Percentiles rank a stretch among this genome's conserved stretches.
phyloP scores from a whole-genome alignment of 2,113 vertebrate species.

The Gallinago undulata region DNA sequence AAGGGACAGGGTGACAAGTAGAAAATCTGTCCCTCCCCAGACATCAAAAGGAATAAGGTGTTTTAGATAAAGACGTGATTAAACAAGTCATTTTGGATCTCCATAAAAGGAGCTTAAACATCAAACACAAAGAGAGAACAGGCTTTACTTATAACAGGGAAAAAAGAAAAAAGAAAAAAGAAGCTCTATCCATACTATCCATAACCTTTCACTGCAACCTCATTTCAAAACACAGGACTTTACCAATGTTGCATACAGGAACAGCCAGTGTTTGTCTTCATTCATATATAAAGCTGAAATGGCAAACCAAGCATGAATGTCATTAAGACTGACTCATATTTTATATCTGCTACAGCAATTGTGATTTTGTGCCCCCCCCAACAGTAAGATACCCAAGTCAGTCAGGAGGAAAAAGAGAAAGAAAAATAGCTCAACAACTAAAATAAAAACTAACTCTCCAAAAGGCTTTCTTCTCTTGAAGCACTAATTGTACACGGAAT shows the following conservation, averaged over 20 bases:
- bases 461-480: not conserved
- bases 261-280: not conserved
- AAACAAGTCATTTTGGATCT: not conserved
- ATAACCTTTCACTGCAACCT: not conserved
- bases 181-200: not conserved
- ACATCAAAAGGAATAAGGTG: constrained; percentile 16
- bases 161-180: not conserved
- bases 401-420: not conserved
- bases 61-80: not conserved
- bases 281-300: not conserved
- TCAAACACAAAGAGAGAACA: constrained; percentile 13
- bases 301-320: not conserved
- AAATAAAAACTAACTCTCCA: not conserved
- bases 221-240: not conserved
- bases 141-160: not conserved
- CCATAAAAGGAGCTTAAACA: not conserved
- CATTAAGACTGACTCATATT: not conserved
- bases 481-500: not conserved
- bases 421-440: not conserved
- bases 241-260: not conserved
- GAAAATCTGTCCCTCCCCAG: not conserved
- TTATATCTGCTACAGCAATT: not conserved
- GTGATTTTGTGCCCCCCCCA: not conserved
- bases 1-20: not conserved
- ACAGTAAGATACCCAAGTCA: not conserved